phyloP scores from a whole-genome alignment of 2,888 invertebrate genomes.

The Morinoia aosen region DNA sequence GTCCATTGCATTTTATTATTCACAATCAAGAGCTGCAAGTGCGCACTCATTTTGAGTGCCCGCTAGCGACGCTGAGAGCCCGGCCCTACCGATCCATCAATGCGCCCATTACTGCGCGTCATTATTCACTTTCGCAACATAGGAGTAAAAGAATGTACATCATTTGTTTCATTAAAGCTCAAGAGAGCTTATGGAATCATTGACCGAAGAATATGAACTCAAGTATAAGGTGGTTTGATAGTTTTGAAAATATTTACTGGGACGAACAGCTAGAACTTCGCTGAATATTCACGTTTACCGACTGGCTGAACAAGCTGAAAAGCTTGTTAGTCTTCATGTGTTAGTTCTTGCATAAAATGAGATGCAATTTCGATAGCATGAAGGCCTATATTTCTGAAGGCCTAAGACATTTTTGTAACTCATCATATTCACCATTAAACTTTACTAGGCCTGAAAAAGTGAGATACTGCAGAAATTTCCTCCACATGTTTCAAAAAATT shows the following conservation, averaged over 20 bases:
- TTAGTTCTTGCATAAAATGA: not conserved
- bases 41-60: not conserved
- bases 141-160: not conserved
- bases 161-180: not conserved
- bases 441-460: no score
- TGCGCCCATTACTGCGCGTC: not conserved
- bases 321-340: not conserved
- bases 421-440: no score
- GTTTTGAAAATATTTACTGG: not conserved
- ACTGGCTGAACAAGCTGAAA: not conserved
- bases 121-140: not conserved
- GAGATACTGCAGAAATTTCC: no score
- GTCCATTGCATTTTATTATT: not conserved
- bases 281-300: not conserved
- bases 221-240: not conserved
- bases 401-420: no score
- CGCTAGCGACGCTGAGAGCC: not conserved
- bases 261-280: not conserved
- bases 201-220: not conserved
- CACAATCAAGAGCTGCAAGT: not conserved
- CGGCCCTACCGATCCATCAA: not conserved
- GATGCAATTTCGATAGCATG: no score
- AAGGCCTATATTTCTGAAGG: no score
- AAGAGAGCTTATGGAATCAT: not conserved
- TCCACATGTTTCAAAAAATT: no score